Evolutionary conservation across 2,888 invertebrate genomes (phyloP), one percentile per base, ranked within the genome.

Genomic region (Limnephilus lunatus): DNA sequence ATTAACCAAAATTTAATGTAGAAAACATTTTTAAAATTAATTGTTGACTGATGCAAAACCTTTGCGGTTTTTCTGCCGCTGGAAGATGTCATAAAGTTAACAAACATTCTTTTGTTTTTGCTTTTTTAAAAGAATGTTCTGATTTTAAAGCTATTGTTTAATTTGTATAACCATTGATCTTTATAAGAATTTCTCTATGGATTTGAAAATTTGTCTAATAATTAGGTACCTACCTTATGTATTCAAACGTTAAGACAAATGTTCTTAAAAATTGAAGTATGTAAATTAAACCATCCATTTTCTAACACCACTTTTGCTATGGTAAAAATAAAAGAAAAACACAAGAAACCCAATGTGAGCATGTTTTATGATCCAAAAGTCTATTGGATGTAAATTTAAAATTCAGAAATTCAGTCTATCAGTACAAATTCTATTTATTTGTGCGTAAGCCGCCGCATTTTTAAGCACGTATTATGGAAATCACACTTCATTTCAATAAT

Each of bases 41-140:
- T 25, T 85, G 85, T 85, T 85, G 85, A 85, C 85, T 85, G 85
- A 85, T 32, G 85, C 68, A 4, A 68, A 68, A 68, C 19, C 53
- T 68, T 68, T 48, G 12, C 12, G 15, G 48, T 48, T 48, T 15
- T 48, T 48, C 15, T 48, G 15, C 15, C 48, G 14, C 48, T 48
- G 48, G 14, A 48, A 48, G 25, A 25, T 68, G 25, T 68, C 68
- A 68, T 25, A 25, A 68, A 68, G 25, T 68, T 68, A 68, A 68
- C 19, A 68, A 68, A 12, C 1, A 44, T 44, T 19, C 19, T 68
- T 68, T 68, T 68, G 25, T 25, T 68, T 19, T 68, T 68, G 25
- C 25, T 25, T 68, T 68, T 68, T 68, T 68, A 25, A 68, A 68
- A 68, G n/a, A 25, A 25, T 68, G 68, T 68, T 68, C n/a, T 68